Evolutionary conservation across 2,113 vertebrate species (phyloP).

Genomic region (Cephalopholis sonnerati): DNA sequence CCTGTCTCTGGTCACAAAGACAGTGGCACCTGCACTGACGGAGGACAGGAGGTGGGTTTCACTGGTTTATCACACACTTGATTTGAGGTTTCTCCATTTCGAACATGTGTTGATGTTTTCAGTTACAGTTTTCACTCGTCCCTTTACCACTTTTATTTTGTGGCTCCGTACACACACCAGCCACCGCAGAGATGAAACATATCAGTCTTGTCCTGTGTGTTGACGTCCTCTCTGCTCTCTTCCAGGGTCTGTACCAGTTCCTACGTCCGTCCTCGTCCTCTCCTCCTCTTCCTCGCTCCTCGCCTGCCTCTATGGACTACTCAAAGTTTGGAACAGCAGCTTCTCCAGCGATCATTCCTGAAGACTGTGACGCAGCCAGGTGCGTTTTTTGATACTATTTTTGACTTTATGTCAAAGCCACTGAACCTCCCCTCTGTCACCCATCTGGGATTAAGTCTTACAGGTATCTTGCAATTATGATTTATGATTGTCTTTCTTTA

Average conservation of each 20-base stretch:
- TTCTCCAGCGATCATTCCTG: slow-evolving; percentile 65
- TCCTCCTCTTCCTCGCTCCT: slow-evolving; percentile 40
- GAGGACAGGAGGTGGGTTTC: slow-evolving; percentile 87
- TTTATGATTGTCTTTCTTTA: no score
- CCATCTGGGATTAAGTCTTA: no score
- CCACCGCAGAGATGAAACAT: background rate
- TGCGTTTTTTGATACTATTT: slow-evolving; percentile 46
- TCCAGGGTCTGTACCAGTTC: slow-evolving; percentile 90
- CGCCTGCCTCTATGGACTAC: slow-evolving; percentile 78
- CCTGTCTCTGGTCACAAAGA: slow-evolving; percentile 87
- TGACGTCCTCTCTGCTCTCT: background rate
- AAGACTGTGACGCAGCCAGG: slow-evolving; percentile 70
- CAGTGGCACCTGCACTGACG: slow-evolving; percentile 88
- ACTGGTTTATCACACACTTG: background rate
- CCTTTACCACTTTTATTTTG: no score
- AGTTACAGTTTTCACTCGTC: background rate
- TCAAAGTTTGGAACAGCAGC: slow-evolving; percentile 80
- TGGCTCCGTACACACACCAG: background rate
- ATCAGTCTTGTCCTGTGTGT: no score
- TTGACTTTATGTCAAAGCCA: background rate
- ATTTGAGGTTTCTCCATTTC: background rate
- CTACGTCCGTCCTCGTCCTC: slow-evolving; percentile 71
- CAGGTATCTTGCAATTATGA: no score
- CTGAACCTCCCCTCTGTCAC: no score
- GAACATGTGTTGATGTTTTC: background rate